These are phyloP conservation scores for Drepana arcuata DNA, from an alignment of 1,140 invertebrate species.

Conservation along the genomic window DNA sequence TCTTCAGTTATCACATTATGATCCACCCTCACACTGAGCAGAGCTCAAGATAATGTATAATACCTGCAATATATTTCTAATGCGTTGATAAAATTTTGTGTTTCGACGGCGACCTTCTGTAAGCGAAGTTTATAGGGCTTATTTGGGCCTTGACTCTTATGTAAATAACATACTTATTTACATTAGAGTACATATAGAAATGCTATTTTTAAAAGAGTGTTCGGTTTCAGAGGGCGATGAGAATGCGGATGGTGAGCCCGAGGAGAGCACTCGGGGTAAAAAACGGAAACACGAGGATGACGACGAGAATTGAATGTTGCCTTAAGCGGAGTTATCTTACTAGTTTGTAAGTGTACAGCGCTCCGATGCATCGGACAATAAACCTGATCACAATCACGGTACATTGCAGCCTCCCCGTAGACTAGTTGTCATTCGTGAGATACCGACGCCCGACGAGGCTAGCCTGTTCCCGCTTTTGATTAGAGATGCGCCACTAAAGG, in stretches of 20 bases:
- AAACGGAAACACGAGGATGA: constrained; percentile 70
- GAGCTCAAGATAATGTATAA: no score
- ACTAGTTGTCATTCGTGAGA: constrained; percentile 51
- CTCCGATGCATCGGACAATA: constrained; percentile 66
- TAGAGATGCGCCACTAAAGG: no score
- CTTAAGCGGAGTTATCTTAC: constrained; percentile 61
- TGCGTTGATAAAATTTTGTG: no score
- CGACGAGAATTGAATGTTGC: constrained; percentile 66
- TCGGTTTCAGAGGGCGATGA: constrained; percentile 42
- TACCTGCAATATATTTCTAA: no score
- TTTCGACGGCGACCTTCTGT: no score
- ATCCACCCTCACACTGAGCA: no score
- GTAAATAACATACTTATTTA: no score
- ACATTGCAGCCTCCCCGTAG: constrained; percentile 27
- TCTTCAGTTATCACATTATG: no score
- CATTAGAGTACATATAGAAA: no score
- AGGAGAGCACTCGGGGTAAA: constrained; percentile 70
- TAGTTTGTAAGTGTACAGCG: constrained; percentile 68
- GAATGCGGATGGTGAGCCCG: constrained; percentile 45
- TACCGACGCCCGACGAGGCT: constrained; percentile 25
- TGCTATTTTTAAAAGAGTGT: no score
- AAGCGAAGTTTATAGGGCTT: no score
- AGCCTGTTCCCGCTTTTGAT: constrained; percentile 6
- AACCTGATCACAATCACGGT: constrained; percentile 34
- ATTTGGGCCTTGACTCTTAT: no score